phyloP scores from a whole-genome alignment of 2,888 invertebrate genomes.

The Macrophya annulata region DNA sequence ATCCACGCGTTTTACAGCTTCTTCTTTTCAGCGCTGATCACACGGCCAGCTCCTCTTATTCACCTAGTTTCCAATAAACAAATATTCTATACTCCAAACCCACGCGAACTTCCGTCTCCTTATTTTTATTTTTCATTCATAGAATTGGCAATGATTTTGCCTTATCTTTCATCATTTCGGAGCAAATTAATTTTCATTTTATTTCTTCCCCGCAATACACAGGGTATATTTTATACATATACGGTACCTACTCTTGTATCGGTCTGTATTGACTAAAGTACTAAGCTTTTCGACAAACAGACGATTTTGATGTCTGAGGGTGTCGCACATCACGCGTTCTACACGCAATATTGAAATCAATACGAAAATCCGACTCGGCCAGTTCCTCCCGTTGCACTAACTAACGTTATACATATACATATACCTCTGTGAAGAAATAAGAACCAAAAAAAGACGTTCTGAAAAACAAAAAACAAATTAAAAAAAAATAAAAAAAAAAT shows the following conservation, averaged over 20 bases:
- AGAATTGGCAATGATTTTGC: too few relatives aligned
- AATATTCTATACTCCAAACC: background rate
- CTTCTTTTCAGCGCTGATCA: background rate
- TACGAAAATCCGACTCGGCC: constrained; percentile 59
- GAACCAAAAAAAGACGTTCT: background rate
- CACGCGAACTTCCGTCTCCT: background rate
- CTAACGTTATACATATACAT: background rate
- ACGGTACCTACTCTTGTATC: background rate
- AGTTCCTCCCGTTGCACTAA: constrained; percentile 34
- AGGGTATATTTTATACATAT: constrained; percentile 1
- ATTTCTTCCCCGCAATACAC: background rate
- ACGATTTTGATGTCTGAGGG: constrained; percentile 62
- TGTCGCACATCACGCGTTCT: constrained; percentile 64
- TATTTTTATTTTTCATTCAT: too few relatives aligned
- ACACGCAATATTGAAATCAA: constrained; percentile 71
- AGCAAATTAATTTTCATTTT: background rate
- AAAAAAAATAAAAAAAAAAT: constrained; percentile 53
- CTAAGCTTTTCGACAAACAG: constrained; percentile 71
- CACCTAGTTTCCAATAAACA: background rate
- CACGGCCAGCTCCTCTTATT: background rate
- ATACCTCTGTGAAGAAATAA: background rate
- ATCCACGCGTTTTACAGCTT: constrained; percentile 11
- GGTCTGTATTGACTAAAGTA: constrained; percentile 72
- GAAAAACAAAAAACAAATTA: background rate
- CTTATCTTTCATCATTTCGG: too few relatives aligned